A percentile compares a stretch with the other conserved stretches of the same genome.
These are phyloP conservation scores for Tinea semifulvella DNA, from an alignment of 2,888 invertebrate genomes.

Conservation along the genomic window DNA sequence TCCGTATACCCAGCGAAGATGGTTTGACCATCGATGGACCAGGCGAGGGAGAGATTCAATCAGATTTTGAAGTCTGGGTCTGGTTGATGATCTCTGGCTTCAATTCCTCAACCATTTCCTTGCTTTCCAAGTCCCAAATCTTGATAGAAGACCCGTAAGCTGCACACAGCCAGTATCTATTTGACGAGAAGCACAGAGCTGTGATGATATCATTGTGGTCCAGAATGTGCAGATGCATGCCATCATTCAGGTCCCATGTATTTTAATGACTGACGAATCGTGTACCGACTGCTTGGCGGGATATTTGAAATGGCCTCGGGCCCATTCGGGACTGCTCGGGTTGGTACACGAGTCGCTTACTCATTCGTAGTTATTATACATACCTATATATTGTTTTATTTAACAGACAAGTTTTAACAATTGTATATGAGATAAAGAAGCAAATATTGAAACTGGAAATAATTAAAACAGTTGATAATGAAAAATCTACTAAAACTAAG, in stretches of 20 bases:
- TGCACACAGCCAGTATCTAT: slow-evolving; percentile 99
- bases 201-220: slow-evolving; percentile 99
- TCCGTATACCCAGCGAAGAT: slow-evolving; percentile 99
- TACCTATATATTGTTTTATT: too few species aligned
- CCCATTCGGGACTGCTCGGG: too few species aligned
- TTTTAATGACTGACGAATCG: too few species aligned
- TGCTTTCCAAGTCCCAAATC: slow-evolving; percentile 99
- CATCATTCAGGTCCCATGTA: slow-evolving; percentile 99
- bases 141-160: slow-evolving; percentile 98
- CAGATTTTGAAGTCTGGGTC: slow-evolving; percentile 80
- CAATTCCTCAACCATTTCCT: slow-evolving; percentile 98
- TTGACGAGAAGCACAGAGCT: slow-evolving; percentile 98
- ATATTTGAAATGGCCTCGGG: too few species aligned
- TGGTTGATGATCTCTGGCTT: slow-evolving; percentile 91
- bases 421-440: too few species aligned
- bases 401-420: too few species aligned
- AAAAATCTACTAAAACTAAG: too few species aligned
- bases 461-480: too few species aligned
- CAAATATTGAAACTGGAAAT: too few species aligned
- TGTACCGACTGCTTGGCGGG: too few species aligned
- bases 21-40: slow-evolving; percentile 99
- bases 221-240: slow-evolving; percentile 98
- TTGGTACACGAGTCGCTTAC: too few species aligned
- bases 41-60: slow-evolving; percentile 95
- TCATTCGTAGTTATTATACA: too few species aligned